Evolutionary conservation across 1,140 invertebrate genomes (phyloP).

Genomic region (Tribolium castaneum): DNA sequence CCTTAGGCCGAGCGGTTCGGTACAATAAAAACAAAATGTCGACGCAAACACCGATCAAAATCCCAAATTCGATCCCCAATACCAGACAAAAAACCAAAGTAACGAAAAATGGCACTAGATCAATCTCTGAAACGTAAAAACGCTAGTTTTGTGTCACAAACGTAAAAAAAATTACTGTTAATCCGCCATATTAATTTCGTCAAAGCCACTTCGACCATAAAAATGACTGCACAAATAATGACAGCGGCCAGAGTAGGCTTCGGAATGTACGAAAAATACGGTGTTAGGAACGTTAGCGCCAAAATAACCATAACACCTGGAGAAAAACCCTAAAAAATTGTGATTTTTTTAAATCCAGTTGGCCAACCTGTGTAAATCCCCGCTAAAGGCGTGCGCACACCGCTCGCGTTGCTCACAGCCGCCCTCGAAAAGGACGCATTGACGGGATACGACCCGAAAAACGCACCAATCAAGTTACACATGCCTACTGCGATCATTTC

Average conservation of each 20-base stretch:
- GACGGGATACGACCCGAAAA: conserved; percentile 78
- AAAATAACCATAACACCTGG: conserved; percentile 68
- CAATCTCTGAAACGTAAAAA: conserved; percentile 72
- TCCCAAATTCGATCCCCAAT: conserved; percentile 84
- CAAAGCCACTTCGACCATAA: conserved; percentile 75
- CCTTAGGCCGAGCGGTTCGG: conserved; percentile 79
- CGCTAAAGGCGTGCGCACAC: conserved; percentile 79
- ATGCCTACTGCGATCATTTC: conserved; percentile 76
- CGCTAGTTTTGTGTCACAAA: background rate
- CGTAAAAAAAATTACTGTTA: conserved; percentile 67
- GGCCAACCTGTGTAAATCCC: conserved; percentile 72
- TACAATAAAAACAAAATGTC: conserved; percentile 84
- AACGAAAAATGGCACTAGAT: conserved; percentile 77
- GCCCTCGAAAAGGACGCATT: conserved; percentile 80
- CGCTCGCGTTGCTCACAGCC: conserved; percentile 80
- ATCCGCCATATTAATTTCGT: conserved; percentile 72
- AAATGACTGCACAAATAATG: conserved; percentile 77
- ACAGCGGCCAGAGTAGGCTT: conserved; percentile 74
- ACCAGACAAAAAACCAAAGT: conserved; percentile 81
- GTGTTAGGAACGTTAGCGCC: conserved; percentile 71
- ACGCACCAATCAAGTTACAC: conserved; percentile 79
- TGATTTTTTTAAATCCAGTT: background rate
- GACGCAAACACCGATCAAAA: conserved; percentile 82
- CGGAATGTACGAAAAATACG: conserved; percentile 79
- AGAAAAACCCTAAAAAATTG: conserved; percentile 50